phyloP scores from a whole-genome alignment of 2,113 vertebrate species.

The Mugil cephalus region DNA sequence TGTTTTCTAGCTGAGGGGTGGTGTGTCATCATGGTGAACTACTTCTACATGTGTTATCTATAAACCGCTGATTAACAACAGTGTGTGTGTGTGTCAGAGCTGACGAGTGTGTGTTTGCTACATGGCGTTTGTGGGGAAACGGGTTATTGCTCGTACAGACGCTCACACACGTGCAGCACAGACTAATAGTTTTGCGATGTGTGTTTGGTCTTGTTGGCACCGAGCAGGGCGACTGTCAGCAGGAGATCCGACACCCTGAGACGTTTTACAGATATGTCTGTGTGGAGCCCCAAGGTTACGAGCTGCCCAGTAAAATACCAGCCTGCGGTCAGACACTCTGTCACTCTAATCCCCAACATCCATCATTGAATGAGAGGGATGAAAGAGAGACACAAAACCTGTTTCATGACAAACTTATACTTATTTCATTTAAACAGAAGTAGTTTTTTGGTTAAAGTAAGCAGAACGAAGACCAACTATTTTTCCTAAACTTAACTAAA shows the following conservation, averaged over 20 bases:
- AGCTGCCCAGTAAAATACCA: constrained; percentile 27
- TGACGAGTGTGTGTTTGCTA: constrained; percentile 19
- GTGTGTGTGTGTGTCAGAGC: constrained; percentile 28
- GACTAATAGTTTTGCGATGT: constrained; percentile 55
- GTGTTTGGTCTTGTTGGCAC: constrained; percentile 39
- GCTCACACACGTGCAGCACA: constrained; percentile 24
- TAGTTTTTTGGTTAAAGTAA: constrained; percentile 1
- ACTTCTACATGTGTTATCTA: constrained; percentile 58
- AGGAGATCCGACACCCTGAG: constrained; percentile 27
- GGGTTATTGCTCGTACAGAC: constrained; percentile 15
- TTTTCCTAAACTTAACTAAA: constrained; percentile 10
- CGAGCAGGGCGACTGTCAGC: constrained; percentile 29
- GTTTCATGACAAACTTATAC: constrained; percentile 4
- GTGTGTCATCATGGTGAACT: constrained; percentile 60
- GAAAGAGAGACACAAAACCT: neutral
- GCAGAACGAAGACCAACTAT: neutral
- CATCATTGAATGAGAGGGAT: neutral
- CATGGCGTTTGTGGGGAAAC: constrained; percentile 50
- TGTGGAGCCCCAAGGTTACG: constrained; percentile 10
- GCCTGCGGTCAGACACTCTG: constrained; percentile 29
- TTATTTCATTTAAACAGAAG: neutral
- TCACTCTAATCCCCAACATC: constrained; percentile 22
- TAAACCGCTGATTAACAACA: constrained; percentile 66
- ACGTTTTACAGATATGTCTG: constrained; percentile 17
- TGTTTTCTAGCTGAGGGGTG: constrained; percentile 34